Base-by-base conservation (phyloP, 2,113 vertebrate genomes). In the Rhinogobius similis region DNA sequence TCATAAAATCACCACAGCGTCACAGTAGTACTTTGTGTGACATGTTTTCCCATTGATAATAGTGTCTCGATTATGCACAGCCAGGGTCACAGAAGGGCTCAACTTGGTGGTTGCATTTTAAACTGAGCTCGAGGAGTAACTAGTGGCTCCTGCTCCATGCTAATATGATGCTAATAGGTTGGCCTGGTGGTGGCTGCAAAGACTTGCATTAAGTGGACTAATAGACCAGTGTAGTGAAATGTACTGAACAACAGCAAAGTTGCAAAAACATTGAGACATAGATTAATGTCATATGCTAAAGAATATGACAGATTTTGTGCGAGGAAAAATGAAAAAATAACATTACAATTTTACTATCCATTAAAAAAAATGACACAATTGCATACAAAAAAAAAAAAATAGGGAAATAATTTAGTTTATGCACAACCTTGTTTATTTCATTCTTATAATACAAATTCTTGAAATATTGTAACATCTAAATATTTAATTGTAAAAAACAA, bases 71-170 rank as follows among this genome's bases (percentile, higher is more conserved):
- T 72, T 29, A n/a, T 63, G 77, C 72, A 65, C 70, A 78, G 72
- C 73, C 77, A 83, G 70, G 63, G 32, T 77, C 44, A 73, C 63
- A 72, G 64, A 65, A 63, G 74, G 69, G 62, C 77, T 70, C 65
- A 67, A 78, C 76, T 61, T 38, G 63, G 67, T 77, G 70, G 84
- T 67, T 78, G 81, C 83, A 79, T 90, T 90, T 89, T 88, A 90
- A 89, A 88, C 68, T 27, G 65, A 67, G 81, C 75, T 83, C 78
- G 10, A 41, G 39, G 74, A 82, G 81, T 53, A 61, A 74, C 86
- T 83, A 82, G 86, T 86, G 88, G 87, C 87, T 77, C 84, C 84
- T 78, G 86, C 71, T 82, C 81, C 81, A 89, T 89, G 86, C 78
- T 87, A 89, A 91, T 84, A 55, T 55, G 12, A 55, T 55, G 52